phyloP scores from a whole-genome alignment of 2,797 vertebrate species.

The Ambastaia sidthimunki region DNA sequence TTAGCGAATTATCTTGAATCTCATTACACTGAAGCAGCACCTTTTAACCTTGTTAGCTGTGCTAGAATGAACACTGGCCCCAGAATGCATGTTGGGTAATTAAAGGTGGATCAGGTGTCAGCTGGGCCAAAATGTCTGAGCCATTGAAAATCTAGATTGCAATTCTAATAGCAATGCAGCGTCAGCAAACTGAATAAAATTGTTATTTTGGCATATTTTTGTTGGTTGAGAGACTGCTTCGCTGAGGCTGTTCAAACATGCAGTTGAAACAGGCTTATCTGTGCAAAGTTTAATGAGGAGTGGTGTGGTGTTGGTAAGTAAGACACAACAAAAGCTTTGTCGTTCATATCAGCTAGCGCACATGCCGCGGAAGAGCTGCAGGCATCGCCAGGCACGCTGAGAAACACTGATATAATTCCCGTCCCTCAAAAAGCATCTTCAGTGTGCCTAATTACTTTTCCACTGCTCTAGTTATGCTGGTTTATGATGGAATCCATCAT shows the following conservation, averaged over 20 bases:
- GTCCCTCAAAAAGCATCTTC: slow-evolving; percentile 76
- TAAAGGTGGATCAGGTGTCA: slow-evolving; percentile 78
- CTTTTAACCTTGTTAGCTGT: slow-evolving; percentile 83
- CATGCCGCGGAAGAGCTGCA: slow-evolving; percentile 70
- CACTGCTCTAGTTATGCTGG: slow-evolving; percentile 71
- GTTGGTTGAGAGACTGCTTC: slow-evolving; percentile 65
- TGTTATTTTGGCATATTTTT: slow-evolving; percentile 35
- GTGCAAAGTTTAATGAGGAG: slow-evolving; percentile 84
- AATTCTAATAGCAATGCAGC: slow-evolving; percentile 47
- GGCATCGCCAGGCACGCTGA: slow-evolving; percentile 69
- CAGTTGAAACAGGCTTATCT: slow-evolving; percentile 84
- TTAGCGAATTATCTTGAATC: slow-evolving; percentile 77
- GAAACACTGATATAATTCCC: slow-evolving; percentile 75
- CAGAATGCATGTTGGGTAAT: slow-evolving; percentile 76
- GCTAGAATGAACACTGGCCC: slow-evolving; percentile 68
- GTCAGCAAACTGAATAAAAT: slow-evolving; percentile 29
- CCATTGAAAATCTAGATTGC: slow-evolving; percentile 79
- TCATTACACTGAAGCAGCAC: slow-evolving; percentile 71
- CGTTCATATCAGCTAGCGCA: slow-evolving; percentile 58
- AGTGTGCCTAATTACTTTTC: slow-evolving; percentile 83
- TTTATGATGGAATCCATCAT: slow-evolving; percentile 67
- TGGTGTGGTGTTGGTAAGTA: slow-evolving; percentile 69
- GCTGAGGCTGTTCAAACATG: slow-evolving; percentile 75
- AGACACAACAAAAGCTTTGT: slow-evolving; percentile 65
- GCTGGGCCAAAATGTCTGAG: slow-evolving; percentile 75